These are phyloP conservation scores for Cheilosia vernalis DNA, from an alignment of 2,888 invertebrate genomes.

Conservation along the genomic window DNA sequence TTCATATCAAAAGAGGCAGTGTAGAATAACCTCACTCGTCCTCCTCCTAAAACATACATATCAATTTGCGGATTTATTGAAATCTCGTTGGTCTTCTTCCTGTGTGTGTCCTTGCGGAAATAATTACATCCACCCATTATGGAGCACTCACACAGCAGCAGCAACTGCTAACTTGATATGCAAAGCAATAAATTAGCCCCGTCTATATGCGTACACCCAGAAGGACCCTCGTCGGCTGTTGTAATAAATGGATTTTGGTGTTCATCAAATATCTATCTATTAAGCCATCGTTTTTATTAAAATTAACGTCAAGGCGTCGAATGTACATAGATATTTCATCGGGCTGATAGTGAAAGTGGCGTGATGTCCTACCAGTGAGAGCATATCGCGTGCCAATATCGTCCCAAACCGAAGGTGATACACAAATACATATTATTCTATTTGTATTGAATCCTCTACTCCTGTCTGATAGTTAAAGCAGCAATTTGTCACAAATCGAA, in stretches of 20 bases:
- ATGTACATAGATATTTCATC: constrained; percentile 55
- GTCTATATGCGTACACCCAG: constrained; percentile 33
- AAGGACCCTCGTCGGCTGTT: constrained; percentile 45
- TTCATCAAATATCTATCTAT: constrained; percentile 64
- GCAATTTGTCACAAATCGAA: constrained; percentile 62
- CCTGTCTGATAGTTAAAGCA: constrained; percentile 5
- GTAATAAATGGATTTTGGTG: constrained; percentile 56
- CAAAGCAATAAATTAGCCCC: constrained; percentile 65
- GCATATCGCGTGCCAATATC: constrained; percentile 70
- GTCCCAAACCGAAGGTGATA: constrained; percentile 31
- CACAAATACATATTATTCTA: constrained; percentile 54
- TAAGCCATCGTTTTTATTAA: constrained; percentile 73
- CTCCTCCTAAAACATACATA: constrained; percentile 33
- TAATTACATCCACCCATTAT: constrained; percentile 44
- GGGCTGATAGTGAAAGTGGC: constrained; percentile 35
- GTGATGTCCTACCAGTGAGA: constrained; percentile 15
- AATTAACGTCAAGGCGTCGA: constrained; percentile 71
- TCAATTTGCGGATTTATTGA: constrained; percentile 53
- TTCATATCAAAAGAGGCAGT: not conserved
- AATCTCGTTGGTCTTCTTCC: constrained; percentile 18
- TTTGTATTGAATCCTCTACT: not conserved
- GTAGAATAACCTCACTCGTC: not conserved
- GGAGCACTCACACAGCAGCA: constrained; percentile 15
- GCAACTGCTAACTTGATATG: constrained; percentile 43
- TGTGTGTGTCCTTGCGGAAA: constrained; percentile 25